Conservation (phyloP, 2,113 vertebrate genomes). For the Paramisgurnus dabryanus region DNA sequence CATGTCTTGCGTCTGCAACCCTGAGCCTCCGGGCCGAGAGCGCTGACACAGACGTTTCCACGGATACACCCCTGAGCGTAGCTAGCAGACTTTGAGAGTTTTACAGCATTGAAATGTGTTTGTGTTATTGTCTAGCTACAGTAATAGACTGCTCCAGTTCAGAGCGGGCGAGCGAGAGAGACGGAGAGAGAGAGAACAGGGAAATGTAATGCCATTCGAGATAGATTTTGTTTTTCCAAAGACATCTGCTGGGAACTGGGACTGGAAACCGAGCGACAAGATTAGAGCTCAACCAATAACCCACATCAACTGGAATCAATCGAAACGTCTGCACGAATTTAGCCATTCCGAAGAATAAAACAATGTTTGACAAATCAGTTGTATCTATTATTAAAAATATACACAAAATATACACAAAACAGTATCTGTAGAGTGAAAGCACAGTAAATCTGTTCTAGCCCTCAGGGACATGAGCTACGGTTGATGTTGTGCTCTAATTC, state of each 20-base stretch:
- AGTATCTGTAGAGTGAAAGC: constrained; percentile 50
- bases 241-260: constrained; percentile 13
- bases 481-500: neutral
- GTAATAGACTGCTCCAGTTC: constrained; percentile 11
- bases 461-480: constrained; percentile 2
- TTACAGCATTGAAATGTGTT: constrained; percentile 9
- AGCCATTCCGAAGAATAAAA: neutral
- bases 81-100: constrained; percentile 12
- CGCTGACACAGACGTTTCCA: neutral
- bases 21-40: neutral
- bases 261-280: constrained; percentile 14
- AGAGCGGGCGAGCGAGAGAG: neutral
- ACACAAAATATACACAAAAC: constrained; percentile 53
- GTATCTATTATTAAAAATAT: constrained; percentile 66
- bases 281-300: constrained; percentile 27
- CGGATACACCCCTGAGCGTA: neutral
- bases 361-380: constrained; percentile 57
- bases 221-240: constrained; percentile 23
- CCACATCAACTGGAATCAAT: constrained; percentile 23
- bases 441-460: constrained; percentile 63
- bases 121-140: constrained; percentile 14
- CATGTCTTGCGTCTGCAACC: no score
- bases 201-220: constrained; percentile 2
- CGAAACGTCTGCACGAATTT: constrained; percentile 1
- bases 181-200: neutral